These are phyloP conservation scores for Leucophenga maculata DNA, from an alignment of 2,888 invertebrate species.

Conservation along the genomic window DNA sequence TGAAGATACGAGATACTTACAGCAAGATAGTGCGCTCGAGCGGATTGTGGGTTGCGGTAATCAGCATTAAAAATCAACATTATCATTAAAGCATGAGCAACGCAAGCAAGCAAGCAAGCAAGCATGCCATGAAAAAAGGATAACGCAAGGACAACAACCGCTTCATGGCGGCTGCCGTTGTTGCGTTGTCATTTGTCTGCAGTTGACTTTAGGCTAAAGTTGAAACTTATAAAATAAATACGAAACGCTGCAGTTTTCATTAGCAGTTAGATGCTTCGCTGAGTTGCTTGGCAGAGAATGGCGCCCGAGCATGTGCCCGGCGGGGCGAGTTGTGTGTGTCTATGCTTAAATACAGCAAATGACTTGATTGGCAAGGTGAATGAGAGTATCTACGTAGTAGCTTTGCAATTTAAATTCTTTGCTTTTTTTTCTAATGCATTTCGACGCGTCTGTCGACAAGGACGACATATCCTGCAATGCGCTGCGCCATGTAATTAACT, in stretches of 20 bases:
- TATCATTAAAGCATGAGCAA: constrained; percentile 35
- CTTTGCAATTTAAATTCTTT: constrained; percentile 40
- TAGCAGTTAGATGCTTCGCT: constrained; percentile 15
- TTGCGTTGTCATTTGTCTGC: constrained; percentile 6
- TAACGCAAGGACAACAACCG: constrained; percentile 27
- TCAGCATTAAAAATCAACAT: constrained; percentile 51
- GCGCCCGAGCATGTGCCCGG: background rate
- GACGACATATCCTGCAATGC: constrained; percentile 5
- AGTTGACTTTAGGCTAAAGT: constrained; percentile 26
- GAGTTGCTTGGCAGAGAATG: constrained; percentile 9
- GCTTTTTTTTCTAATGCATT: constrained; percentile 9
- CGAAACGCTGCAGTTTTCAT: constrained; percentile 35
- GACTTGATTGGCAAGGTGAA: constrained; percentile 54
- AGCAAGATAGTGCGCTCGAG: background rate
- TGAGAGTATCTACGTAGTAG: constrained; percentile 21
- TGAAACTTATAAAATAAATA: constrained; percentile 18
- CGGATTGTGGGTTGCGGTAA: constrained; percentile 38
- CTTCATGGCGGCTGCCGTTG: constrained; percentile 19
- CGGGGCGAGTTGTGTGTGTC: background rate
- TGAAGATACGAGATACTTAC: background rate
- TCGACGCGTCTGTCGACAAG: constrained; percentile 17
- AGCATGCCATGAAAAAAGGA: background rate
- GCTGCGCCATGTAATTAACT: constrained; percentile 50
- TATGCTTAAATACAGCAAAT: constrained; percentile 31
- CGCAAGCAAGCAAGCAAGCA: background rate